Evolutionary conservation across 2,113 vertebrate genomes (phyloP).

Genomic region (Trichechus manatus): DNA sequence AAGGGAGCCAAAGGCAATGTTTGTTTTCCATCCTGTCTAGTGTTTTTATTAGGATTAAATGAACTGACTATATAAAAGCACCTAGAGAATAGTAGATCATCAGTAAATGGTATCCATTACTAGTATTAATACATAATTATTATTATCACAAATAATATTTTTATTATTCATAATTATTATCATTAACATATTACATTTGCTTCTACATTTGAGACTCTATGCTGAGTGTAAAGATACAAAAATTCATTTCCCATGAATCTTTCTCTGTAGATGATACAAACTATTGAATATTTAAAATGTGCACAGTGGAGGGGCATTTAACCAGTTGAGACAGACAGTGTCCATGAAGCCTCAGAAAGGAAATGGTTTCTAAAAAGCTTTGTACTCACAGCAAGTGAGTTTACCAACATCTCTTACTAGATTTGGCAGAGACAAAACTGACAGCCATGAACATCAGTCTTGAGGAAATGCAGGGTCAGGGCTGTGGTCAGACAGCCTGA

Average conservation of each 20-base stretch:
- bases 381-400: not conserved
- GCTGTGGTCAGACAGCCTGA: not conserved
- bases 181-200: not conserved
- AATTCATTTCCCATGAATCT: not conserved
- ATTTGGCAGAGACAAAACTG: not conserved
- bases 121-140: not conserved
- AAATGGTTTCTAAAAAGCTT: not conserved
- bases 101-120: not conserved
- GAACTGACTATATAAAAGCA: not conserved
- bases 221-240: not conserved
- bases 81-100: not conserved
- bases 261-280: not conserved
- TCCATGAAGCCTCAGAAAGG: not conserved
- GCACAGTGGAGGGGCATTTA: not conserved
- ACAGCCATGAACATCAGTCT: not conserved
- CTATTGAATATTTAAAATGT: not conserved
- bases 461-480: not conserved
- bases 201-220: not conserved
- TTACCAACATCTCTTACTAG: not conserved
- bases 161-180: not conserved
- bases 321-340: not conserved
- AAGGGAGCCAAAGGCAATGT: not conserved
- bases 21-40: not conserved
- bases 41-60: not conserved
- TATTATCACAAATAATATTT: not conserved